These are phyloP conservation scores for Amblyopsis hoosieri DNA, from an alignment of 2,797 vertebrate genomes.

Conservation along the genomic window DNA sequence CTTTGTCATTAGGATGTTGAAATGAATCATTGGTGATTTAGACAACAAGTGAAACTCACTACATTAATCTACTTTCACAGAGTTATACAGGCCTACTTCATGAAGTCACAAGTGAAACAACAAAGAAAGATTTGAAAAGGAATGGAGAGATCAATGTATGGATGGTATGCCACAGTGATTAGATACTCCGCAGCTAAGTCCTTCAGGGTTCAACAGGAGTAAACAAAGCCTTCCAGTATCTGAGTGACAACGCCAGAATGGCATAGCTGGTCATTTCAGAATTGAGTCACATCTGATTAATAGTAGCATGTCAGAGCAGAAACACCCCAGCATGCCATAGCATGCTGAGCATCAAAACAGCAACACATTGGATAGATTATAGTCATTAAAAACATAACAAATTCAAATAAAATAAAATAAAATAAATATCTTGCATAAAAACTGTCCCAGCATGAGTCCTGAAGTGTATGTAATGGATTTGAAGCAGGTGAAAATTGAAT, in stretches of 20 bases:
- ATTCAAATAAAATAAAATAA: too few species aligned
- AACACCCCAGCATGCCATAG: conserved; percentile 26
- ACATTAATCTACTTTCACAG: too few species aligned
- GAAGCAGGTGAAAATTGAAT: conserved; percentile 45
- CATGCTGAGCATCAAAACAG: conserved; percentile 53
- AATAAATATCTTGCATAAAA: conserved; percentile 38
- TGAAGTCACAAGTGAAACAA: too few species aligned
- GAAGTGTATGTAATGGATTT: conserved; percentile 48
- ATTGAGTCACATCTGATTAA: conserved; percentile 24
- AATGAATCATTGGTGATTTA: too few species aligned
- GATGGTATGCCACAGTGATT: conserved; percentile 21
- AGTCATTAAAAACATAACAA: conserved; percentile 50
- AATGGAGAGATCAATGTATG: background rate
- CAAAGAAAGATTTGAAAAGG: too few species aligned
- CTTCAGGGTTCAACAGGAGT: conserved; percentile 11
- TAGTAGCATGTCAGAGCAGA: conserved; percentile 44
- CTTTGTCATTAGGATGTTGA: too few species aligned
- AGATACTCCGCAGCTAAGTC: background rate
- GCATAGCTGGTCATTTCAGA: conserved; percentile 41
- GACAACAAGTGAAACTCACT: too few species aligned
- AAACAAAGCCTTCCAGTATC: conserved; percentile 27
- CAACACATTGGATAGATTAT: conserved; percentile 56
- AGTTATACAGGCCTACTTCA: too few species aligned
- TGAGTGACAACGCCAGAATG: conserved; percentile 55
- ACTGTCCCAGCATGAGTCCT: conserved; percentile 46